phyloP scores from a whole-genome alignment of 2,888 invertebrate genomes.

The Ernsta delagoae region DNA sequence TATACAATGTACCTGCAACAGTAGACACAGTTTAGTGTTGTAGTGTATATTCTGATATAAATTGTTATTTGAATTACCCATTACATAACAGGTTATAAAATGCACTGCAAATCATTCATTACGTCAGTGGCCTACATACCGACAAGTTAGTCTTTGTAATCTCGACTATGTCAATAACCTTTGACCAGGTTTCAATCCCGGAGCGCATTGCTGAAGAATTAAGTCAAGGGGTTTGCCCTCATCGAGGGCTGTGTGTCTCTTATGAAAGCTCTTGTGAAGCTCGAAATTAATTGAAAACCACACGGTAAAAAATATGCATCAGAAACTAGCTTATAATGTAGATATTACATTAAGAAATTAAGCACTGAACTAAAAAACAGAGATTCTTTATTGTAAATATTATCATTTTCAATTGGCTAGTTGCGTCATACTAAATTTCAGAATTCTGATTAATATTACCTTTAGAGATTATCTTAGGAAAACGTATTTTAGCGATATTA shows the following conservation, averaged over 20 bases:
- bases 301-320: not conserved
- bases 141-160: not conserved
- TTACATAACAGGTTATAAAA: not conserved
- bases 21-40: no score
- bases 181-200: constrained; percentile 19
- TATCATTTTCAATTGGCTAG: no score
- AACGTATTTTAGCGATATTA: no score
- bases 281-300: not conserved
- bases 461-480: no score
- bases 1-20: no score
- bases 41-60: no score
- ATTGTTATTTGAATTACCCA: no score
- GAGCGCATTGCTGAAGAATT: constrained; percentile 19
- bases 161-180: constrained; percentile 28
- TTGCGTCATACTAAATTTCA: no score
- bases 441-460: no score
- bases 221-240: constrained; percentile 23
- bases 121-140: not conserved
- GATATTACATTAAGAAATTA: no score
- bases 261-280: constrained; percentile 17
- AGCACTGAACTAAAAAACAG: no score
- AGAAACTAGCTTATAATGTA: not conserved
- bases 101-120: not conserved
- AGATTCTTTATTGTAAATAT: no score
- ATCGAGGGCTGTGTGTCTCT: constrained; percentile 23